phyloP scores from a whole-genome alignment of 2,113 vertebrate species.

The Hystrix cristata region DNA sequence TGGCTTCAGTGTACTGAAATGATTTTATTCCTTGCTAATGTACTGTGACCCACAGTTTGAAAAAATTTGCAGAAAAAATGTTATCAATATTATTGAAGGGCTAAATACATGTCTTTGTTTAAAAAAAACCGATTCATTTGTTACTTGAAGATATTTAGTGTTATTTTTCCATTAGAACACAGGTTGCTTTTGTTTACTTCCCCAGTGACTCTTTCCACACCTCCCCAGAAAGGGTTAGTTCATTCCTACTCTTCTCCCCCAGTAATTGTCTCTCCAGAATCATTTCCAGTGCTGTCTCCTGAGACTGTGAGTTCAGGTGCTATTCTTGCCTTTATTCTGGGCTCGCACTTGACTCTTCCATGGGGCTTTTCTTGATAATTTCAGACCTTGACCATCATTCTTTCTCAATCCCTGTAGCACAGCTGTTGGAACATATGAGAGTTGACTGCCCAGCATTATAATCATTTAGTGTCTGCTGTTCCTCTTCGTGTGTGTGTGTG shows the following conservation, averaged over 20 bases:
- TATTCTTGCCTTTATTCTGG: neutral
- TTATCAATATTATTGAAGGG: neutral
- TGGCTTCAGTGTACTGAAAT: neutral
- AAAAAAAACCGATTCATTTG: neutral
- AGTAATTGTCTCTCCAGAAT: neutral
- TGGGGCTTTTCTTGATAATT: neutral
- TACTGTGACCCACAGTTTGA: neutral
- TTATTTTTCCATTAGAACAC: neutral
- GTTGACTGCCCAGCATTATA: neutral
- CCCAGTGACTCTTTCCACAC: neutral
- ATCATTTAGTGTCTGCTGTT: neutral
- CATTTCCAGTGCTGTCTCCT: neutral
- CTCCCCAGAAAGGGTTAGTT: neutral
- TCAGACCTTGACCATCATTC: neutral
- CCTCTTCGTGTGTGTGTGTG: neutral
- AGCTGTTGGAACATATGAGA: neutral
- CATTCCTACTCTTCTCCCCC: accelerated
- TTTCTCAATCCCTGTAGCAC: neutral
- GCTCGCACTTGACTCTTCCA: neutral
- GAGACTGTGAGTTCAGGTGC: neutral
- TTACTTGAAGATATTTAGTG: neutral
- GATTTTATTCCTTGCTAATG: neutral
- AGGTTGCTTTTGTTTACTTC: neutral
- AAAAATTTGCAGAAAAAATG: neutral
- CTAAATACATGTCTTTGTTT: neutral